Base-by-base conservation (phyloP, 1,140 invertebrate genomes). In the Andricus grossulariae region DNA sequence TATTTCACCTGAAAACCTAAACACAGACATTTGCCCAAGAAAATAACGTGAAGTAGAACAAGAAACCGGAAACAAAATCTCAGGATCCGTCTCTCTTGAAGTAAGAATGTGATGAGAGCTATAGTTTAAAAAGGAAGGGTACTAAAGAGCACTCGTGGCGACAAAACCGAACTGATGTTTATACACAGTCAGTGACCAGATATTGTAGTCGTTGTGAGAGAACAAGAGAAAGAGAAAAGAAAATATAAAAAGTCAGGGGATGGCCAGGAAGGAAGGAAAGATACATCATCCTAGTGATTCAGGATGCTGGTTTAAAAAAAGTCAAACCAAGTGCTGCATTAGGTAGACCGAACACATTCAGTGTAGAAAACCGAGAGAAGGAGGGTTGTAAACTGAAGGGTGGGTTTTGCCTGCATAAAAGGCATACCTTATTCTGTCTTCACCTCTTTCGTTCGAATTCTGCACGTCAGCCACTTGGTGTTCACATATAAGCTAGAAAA, bases 391-490 rank as follows among this genome's bases (percentile, higher is more conserved):
- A 75, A 80, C 13, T 75, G 15, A 45, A 45, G 4, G 32, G 52
- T 45, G 39, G 19, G 71, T 50, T 57, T 57, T 57, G 19, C 6
- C 73, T 50, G 54, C 32, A 77, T 74, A 55, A 79, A 83, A 80
- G 78, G 54, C 25, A 66, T 49, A 50, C 50, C 78, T 18, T 54
- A 5, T 52, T 73, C 21, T 32, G 50, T 52, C 50, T 73, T 52
- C 32, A 50, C 55, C 71, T 71, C 51, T 50, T 32, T 52, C 50
- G 18, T 72, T 49, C 50, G 13, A 21, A 74, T 79, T 74, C 50
- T 25, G 50, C 75, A 78, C 72, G 73, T 83, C 75, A 83, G 66
- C 57, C 73, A 73, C 74, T 78, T 77, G 71, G 77, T 76, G 75
- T 79, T 66, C 15, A 8, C 55, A 39, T 45, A 66, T 66, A 66